These are phyloP conservation scores for Villa cingulata DNA, from an alignment of 2,888 invertebrate genomes.

Conservation along the genomic window DNA sequence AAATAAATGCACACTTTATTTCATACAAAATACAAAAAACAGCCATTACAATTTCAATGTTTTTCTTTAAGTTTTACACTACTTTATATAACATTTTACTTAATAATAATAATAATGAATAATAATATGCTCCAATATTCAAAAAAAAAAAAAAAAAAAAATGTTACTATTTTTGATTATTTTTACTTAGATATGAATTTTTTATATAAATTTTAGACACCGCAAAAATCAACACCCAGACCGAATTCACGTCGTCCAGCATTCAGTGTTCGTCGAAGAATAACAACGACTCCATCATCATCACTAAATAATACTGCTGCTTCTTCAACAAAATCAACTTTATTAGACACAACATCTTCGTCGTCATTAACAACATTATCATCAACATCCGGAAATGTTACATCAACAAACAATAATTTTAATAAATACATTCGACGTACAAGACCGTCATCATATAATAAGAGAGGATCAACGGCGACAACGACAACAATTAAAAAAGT, in stretches of 20 bases:
- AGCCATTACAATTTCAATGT: too few species aligned
- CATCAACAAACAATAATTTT: neutral
- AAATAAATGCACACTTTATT: too few species aligned
- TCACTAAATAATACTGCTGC: constrained; percentile 10
- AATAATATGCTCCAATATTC: too few species aligned
- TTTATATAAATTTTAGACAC: neutral
- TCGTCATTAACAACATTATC: constrained; percentile 34
- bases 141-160: too few species aligned
- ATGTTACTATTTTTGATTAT: too few species aligned
- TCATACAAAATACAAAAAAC: too few species aligned
- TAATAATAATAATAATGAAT: too few species aligned
- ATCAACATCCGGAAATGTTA: constrained; percentile 23
- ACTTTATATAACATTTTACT: too few species aligned
- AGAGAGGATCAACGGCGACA: constrained; percentile 9
- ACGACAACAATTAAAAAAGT: constrained; percentile 27
- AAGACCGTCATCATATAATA: constrained; percentile 2
- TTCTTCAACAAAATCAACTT: constrained; percentile 14
- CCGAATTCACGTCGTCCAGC: constrained; percentile 26
- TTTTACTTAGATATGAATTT: too few species aligned
- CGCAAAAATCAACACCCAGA: constrained; percentile 10
- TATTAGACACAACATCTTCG: constrained; percentile 13
- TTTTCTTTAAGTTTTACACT: too few species aligned
- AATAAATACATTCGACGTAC: constrained; percentile 6
- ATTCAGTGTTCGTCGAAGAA: constrained; percentile 29
- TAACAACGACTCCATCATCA: constrained; percentile 15